Evolutionary conservation across 2,113 vertebrate genomes (phyloP), one percentile per base, ranked within the genome.

Genomic region (Xiphophorus maculatus): DNA sequence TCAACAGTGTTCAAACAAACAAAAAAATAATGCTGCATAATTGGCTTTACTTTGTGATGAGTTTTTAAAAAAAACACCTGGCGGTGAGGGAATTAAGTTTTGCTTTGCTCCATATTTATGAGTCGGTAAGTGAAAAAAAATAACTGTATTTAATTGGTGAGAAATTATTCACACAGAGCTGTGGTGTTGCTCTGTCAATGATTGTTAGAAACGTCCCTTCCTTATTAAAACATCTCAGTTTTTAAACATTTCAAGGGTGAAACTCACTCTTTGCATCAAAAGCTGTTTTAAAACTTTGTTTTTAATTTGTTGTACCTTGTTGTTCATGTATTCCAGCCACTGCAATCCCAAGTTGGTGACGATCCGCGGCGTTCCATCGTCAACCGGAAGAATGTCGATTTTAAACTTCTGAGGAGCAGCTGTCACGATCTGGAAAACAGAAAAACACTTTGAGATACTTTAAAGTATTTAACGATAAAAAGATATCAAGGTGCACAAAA

Each of bases 281-380:
- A 19, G 44, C 15, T 1, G 3, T 42, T 42, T 42, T 42, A 42
- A 14, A 15, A 42, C 40, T 15, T 15, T 42, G 14, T 19, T 6
- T 17, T 48, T 19, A 19, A 2, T 58, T 22, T 17, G 63, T 66
- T 44, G 27, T 12, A 98, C 98, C 96, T 97, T 96, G 91, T 95
- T 95, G 69, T 98, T 96, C 78, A 91, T 82, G 75, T 97, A 96
- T 80, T 99, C 97, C 87, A 99, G 91, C 97, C 98, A 99, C 87
- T 98, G 98, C 60, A 99, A 92, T 2, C 98, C 98, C 79, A 98
- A 89, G 90, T 99, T 99, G 88, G 96, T 97, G 85, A 99, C 86
- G 3, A 99, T 96, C 14, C 95, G 95, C 0, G 98, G 98, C 0
- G 96, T 97, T 2, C 98, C 96, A 0, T 98, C 95, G 15, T 98